phyloP scores from a whole-genome alignment of 2,797 vertebrate genomes.

The Numenius phaeopus region DNA sequence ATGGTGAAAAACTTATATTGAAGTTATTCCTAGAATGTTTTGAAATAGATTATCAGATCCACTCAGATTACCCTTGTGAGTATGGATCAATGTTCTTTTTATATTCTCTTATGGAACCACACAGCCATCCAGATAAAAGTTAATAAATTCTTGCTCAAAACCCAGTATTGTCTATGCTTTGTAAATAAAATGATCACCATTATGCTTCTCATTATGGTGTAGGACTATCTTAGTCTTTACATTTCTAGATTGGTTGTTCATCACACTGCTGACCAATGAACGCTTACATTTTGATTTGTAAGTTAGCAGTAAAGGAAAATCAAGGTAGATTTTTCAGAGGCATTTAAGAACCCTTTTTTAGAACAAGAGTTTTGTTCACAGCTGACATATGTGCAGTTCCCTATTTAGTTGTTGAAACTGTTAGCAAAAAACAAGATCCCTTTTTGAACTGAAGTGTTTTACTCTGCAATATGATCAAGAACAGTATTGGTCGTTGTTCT shows the following conservation, averaged over 20 bases:
- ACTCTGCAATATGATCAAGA: neutral
- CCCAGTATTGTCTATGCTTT: neutral
- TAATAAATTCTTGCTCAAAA: neutral
- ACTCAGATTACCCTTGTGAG: neutral
- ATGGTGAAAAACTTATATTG: rapidly evolving
- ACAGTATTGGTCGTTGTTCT: neutral
- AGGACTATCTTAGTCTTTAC: neutral
- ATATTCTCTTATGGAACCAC: neutral
- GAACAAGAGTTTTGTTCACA: neutral
- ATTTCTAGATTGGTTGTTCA: neutral
- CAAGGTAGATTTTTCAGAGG: neutral
- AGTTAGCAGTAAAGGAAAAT: neutral
- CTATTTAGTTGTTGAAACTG: neutral
- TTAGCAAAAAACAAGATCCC: neutral
- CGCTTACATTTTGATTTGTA: neutral
- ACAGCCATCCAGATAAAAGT: neutral
- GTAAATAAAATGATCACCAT: neutral
- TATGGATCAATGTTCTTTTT: neutral
- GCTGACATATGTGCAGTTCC: neutral
- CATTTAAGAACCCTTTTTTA: neutral
- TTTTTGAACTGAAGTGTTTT: neutral
- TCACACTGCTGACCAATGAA: neutral
- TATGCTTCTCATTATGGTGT: neutral
- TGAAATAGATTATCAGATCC: neutral
- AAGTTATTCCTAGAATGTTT: neutral